Conservation (phyloP, 1,140 invertebrate genomes). For the Tyrophagus putrescentiae region DNA sequence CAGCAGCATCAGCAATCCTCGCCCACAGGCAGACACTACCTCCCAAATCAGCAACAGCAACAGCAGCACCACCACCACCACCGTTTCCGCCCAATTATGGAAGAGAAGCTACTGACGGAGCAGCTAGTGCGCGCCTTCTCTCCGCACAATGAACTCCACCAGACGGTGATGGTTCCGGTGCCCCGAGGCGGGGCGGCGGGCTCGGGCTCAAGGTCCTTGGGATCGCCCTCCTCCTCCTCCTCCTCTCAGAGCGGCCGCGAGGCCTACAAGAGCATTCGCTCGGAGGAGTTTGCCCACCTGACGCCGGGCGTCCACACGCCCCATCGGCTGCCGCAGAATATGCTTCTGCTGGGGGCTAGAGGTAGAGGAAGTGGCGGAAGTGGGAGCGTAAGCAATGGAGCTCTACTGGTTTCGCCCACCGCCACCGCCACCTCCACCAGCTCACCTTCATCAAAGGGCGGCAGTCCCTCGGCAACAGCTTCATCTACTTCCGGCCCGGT, state of each 20-base stretch:
- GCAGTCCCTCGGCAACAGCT: neutral
- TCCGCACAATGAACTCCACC: neutral
- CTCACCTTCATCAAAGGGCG: neutral
- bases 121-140: neutral
- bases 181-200: no score
- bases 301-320: neutral
- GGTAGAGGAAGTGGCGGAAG: neutral
- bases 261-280: conserved; percentile 2
- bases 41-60: neutral
- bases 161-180: neutral
- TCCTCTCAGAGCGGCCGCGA: neutral
- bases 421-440: neutral
- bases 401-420: no score
- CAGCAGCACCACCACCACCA: neutral
- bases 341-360: neutral
- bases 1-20: neutral
- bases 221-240: no score
- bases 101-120: conserved; percentile 1
- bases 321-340: neutral
- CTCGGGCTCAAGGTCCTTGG: no score
- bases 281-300: conserved; percentile 10
- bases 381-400: no score
- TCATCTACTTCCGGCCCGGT: neutral
- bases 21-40: neutral
- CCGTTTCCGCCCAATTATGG: neutral